Conservation (phyloP, 2,797 vertebrate species). For the Spheniscus humboldti region DNA sequence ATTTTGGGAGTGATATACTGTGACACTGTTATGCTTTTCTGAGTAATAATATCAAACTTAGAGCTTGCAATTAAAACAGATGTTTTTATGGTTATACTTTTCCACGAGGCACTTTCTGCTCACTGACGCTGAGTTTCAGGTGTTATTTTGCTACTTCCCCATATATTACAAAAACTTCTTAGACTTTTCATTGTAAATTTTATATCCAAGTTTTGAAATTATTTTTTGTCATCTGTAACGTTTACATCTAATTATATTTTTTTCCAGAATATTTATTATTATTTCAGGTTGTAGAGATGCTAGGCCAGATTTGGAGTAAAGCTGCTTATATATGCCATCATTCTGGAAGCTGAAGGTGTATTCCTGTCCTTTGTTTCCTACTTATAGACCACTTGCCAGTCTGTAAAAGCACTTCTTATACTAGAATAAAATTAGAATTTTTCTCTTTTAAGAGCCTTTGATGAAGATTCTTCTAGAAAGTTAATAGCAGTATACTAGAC, state of each 20-base stretch:
- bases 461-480: background rate
- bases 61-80: background rate
- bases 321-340: background rate
- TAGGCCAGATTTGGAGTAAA: background rate
- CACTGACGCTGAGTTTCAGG: background rate
- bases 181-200: background rate
- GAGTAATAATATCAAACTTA: background rate
- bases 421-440: background rate
- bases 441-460: background rate
- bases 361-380: background rate
- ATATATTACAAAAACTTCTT: background rate
- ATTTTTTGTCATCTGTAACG: background rate
- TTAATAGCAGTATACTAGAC: background rate
- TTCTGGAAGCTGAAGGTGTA: background rate
- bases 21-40: background rate
- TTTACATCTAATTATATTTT: rapidly evolving
- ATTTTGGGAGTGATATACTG: background rate
- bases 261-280: background rate
- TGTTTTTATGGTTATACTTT: background rate
- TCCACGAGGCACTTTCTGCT: background rate
- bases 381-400: background rate
- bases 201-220: background rate
- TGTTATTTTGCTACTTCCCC: background rate
- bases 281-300: background rate
- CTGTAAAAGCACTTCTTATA: background rate